Evolutionary conservation across 2,113 vertebrate genomes (phyloP), one percentile per base, ranked within the genome.

Genomic region (Balaeniceps rex): DNA sequence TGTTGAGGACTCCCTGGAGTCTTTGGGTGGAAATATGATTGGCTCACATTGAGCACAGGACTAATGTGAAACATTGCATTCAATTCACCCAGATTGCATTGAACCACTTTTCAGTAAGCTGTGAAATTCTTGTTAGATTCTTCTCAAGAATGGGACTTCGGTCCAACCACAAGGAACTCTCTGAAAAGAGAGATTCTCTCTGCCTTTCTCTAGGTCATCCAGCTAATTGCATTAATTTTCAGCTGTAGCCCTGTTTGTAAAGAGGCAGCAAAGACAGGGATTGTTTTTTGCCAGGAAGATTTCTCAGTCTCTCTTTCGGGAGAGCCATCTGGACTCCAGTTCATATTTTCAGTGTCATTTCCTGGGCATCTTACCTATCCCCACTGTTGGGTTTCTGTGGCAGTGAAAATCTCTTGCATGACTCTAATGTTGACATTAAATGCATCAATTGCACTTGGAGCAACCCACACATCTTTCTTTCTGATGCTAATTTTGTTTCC

Each of bases 241-340:
- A 91, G 34, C 23, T 51, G 42, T 65, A 81, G 70, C 14, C 23
- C 44, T 72, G 40, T 49, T 93, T 95, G 51, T 79, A 85, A 92
- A 91, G 93, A 94, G 40, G 54, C 63, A 95, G 96, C 78, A 95
- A 97, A 96, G 83, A 90, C 58, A 92, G 86, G 80, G 70, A 91
- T 69, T 81, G 58, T 71, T 51, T 79, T 95, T 93, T 97, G 82
- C 78, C 88, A 85, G 92, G 77, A 74, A 42, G 57, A 93, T 97
- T 96, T 93, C 91, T 89, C 85, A 74, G 70, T 52, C 36, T 87
- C 9, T 52, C 46, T 88, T 91, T 90, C 3, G 3, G n/a, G n/a
- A 79, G 71, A 97, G 85, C 94, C 90, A 88, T 97, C 94, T 98
- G 91, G 83, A 60, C 90, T 96, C 68, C 80, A 64, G 72, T 93